Evolutionary conservation across 2,113 vertebrate genomes (phyloP).

Genomic region (Addax nasomaculatus): DNA sequence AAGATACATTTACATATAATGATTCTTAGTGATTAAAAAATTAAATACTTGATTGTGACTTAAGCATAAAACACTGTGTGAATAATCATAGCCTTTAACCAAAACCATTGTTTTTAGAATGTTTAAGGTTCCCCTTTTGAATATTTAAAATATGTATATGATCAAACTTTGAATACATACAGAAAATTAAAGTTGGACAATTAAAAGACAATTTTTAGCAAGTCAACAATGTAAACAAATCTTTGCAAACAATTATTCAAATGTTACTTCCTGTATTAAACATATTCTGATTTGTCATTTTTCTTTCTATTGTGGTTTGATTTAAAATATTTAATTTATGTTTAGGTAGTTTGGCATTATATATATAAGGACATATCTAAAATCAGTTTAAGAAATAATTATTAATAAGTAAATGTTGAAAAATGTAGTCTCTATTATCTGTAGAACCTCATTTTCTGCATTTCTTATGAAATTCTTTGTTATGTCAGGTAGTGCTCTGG

Average conservation of each 20-base stretch:
- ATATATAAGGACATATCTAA: neutral
- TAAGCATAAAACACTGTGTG: neutral
- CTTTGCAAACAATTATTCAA: neutral
- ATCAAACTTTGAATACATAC: neutral
- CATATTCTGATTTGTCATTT: neutral
- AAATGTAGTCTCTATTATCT: neutral
- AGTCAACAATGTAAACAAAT: neutral
- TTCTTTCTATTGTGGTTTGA: neutral
- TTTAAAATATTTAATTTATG: neutral
- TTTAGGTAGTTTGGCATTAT: neutral
- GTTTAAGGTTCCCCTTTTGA: neutral
- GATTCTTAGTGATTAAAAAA: neutral
- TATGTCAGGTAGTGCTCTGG: neutral
- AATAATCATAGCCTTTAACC: neutral
- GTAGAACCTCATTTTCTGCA: neutral
- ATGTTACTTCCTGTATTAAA: neutral
- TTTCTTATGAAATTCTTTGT: neutral
- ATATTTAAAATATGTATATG: neutral
- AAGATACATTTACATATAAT: neutral
- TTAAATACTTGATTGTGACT: neutral
- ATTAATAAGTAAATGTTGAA: neutral
- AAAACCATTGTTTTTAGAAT: neutral
- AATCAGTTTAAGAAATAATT: neutral
- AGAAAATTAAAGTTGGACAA: neutral
- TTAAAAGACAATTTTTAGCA: neutral